Evolutionary conservation across 2,888 invertebrate species (phyloP), one percentile per base, ranked within the genome.

Genomic region (Eilema depressum): DNA sequence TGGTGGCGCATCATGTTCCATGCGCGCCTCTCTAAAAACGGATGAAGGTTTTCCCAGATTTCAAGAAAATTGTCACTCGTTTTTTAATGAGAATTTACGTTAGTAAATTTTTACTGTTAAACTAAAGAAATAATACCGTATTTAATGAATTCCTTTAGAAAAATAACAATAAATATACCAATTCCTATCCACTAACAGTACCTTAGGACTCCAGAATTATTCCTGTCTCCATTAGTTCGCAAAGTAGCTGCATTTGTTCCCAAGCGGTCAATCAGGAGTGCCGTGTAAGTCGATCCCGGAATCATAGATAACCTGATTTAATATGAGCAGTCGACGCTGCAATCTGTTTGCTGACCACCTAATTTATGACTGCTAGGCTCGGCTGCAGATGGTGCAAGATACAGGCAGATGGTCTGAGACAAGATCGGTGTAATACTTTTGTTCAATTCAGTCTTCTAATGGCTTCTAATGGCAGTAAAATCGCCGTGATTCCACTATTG

Each of bases 241-340:
- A 47, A 20, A 47, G 7, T 47, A 20, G 12, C 47, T 47, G 20
- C 14, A 14, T 47, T 23, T 53, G 62, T 25, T 17, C 12, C 28
- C 10, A 4, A 26, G 12, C 65, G 61, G 41, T 67, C 60, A 69
- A 41, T 62, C 65, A 56, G 28, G 66, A 65, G 62, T 65, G 66
- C 70, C 70, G 71, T 70, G 74, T 66, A 71, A 66, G 73, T 69
- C 75, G 68, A 60, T 66, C 71, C 56, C 68, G 78, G 74, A 73
- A 76, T 71, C 74, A 33, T 66, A 20, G 26, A 30, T 72, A 17
- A 59, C 75, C 77, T 83, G 80, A 84, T 81, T 80, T 84, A 59
- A 86, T 80, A 81, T 74, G 74, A 69, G 77, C 79, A 81, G 79
- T 82, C 79, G 80, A 73, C 79, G 73, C 71, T 75, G 74, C 81